These are phyloP conservation scores for Brachystomella parvula DNA, from an alignment of 1,140 invertebrate species.

Conservation along the genomic window DNA sequence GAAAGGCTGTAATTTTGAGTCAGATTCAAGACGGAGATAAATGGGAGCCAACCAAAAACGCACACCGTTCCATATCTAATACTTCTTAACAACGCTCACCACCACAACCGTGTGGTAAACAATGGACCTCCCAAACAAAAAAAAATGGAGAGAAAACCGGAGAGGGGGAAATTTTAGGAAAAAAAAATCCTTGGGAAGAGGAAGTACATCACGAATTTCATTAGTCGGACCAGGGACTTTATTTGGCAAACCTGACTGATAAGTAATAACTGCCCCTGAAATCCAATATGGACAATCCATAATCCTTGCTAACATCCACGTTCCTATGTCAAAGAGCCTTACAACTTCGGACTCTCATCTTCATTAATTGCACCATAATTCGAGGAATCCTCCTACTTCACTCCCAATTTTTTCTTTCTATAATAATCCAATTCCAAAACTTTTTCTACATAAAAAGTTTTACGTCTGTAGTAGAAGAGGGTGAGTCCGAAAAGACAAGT, in stretches of 20 bases:
- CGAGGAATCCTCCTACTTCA: neutral
- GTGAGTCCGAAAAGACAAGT: too few species aligned
- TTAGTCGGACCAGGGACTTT: neutral
- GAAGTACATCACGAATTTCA: neutral
- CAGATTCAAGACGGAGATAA: neutral
- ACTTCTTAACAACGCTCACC: too few species aligned
- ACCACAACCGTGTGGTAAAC: too few species aligned
- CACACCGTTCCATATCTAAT: neutral
- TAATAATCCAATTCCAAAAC: too few species aligned
- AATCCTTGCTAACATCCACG: neutral
- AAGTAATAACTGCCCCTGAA: conserved; percentile 3
- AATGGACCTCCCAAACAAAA: too few species aligned
- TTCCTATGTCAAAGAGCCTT: conserved; percentile 2
- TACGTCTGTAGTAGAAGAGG: too few species aligned
- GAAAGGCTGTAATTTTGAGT: conserved; percentile 36
- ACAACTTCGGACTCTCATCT: neutral
- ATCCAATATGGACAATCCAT: conserved; percentile 10
- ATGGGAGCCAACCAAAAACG: conserved; percentile 3
- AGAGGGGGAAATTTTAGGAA: neutral
- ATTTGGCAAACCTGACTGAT: conserved; percentile 11
- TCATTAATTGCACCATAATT: neutral
- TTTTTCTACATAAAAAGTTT: too few species aligned
- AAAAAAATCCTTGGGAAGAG: neutral
- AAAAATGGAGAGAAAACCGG: neutral
- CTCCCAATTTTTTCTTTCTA: neutral